phyloP scores from a whole-genome alignment of 2,113 vertebrate genomes.

The Hippocampus abdominalis region DNA sequence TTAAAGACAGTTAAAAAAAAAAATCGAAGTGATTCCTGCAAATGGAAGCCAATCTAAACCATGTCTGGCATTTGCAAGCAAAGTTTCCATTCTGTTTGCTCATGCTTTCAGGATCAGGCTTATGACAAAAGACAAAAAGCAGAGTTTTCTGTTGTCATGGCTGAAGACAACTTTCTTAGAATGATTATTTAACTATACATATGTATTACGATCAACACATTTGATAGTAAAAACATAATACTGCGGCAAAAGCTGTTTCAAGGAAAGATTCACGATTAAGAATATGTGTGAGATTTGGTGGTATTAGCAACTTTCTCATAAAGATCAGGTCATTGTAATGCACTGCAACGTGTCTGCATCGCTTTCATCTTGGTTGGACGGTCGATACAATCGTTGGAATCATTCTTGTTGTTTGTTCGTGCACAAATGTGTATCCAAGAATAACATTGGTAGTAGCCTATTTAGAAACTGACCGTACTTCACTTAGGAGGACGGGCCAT shows the following conservation, averaged over 20 bases:
- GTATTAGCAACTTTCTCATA: background rate
- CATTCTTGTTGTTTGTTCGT: background rate
- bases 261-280: background rate
- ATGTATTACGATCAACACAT: background rate
- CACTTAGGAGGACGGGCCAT: background rate
- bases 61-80: conserved; percentile 29
- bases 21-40: conserved; percentile 18
- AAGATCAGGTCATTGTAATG: background rate
- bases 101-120: conserved; percentile 49
- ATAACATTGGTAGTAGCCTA: background rate
- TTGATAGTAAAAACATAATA: background rate
- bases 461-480: background rate
- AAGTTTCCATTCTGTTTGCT: conserved; percentile 40
- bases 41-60: conserved; percentile 23
- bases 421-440: background rate
- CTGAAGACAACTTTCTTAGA: conserved; percentile 11
- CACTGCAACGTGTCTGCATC: background rate
- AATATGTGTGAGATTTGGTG: background rate
- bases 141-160: conserved; percentile 51
- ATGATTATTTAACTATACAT: background rate
- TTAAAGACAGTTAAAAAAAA: background rate
- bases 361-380: background rate
- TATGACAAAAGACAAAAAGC: conserved; percentile 52
- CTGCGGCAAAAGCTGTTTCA: background rate
- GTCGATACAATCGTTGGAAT: background rate